These are phyloP conservation scores for Himalopsyche japonica DNA, from an alignment of 2,888 invertebrate species.

Conservation along the genomic window DNA sequence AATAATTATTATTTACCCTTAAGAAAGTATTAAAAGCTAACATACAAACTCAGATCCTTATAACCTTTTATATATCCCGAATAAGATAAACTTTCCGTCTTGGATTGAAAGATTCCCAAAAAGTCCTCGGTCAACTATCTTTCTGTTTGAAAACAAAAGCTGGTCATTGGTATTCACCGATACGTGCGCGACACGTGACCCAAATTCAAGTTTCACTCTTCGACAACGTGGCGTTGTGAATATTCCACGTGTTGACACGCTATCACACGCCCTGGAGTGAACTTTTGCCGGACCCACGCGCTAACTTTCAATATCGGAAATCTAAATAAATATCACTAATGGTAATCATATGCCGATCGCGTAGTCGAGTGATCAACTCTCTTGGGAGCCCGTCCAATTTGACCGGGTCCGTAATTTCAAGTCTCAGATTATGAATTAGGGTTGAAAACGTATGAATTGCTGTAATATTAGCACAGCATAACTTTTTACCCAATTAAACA, in stretches of 20 bases:
- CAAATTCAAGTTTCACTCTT: not conserved
- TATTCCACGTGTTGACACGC: not conserved
- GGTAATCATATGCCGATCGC: too few relatives aligned
- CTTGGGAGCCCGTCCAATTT: too few relatives aligned
- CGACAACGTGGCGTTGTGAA: not conserved
- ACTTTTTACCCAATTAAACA: too few relatives aligned
- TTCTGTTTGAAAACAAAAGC: not conserved
- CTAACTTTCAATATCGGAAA: not conserved
- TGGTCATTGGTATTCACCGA: not conserved
- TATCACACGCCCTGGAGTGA: not conserved
- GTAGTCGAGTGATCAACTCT: too few relatives aligned
- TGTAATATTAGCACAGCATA: too few relatives aligned
- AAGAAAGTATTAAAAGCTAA: too few relatives aligned
- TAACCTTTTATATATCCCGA: not conserved
- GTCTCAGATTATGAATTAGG: too few relatives aligned
- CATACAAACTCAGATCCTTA: too few relatives aligned
- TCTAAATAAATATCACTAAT: too few relatives aligned
- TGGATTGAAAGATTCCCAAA: not conserved
- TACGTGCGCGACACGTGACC: not conserved
- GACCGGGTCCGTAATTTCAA: too few relatives aligned
- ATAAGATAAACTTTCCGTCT: not conserved
- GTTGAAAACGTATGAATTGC: too few relatives aligned
- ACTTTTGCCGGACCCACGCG: not conserved
- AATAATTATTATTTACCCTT: too few relatives aligned
- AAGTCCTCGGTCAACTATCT: not conserved